Base-by-base conservation (phyloP, 2,888 invertebrate species). In the Oscheius sp. region DNA sequence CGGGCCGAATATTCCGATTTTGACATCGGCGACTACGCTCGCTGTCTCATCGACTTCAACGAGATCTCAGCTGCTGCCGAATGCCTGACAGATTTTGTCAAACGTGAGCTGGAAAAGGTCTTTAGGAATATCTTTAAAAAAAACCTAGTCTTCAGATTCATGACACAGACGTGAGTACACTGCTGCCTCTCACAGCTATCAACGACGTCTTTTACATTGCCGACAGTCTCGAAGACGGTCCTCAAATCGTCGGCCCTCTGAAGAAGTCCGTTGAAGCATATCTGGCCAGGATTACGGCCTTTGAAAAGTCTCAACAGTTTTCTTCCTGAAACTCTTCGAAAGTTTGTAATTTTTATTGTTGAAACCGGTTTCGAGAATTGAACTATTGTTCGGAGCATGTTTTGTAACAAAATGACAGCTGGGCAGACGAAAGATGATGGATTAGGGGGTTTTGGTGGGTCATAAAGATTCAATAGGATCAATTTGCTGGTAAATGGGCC, bases 11-110 rank as follows among this genome's bases (percentile, higher is more conserved):
- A 75, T 60, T 65, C 65, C 74, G 74, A 77, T 2, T 75, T 79
- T 32, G 79, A 86, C 65, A 70, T 79, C 33, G 78, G 78, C 57
- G 85, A 86, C 68, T 84, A 81, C 70, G 51, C 85, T 37, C 66
- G 83, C 57, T 75, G 79, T 62, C 74, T 85, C 33, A 73, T 85
- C 33, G 86, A 86, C 50, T 86, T 72, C 59, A 81, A 81, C 55
- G 76, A 71, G 33, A 76, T 84, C 21, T 37, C 62, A 0, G 53
- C 63, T n/a, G 86, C 84, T 51, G 74, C 85, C 51, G 60, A 59
- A n/a, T 32, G 70, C 32, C 55, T 79, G 2, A 50, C 68, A 11
- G 73, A 78, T 7, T 32, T 73, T 50, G 73, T 81, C 33, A 73
- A 81, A 47, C 55, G 68, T n/a, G 82, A 79, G 48, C 73, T 71